Evolutionary conservation across 2,888 invertebrate species (phyloP).

Genomic region (Galeopsomyia nigrocyanea): DNA sequence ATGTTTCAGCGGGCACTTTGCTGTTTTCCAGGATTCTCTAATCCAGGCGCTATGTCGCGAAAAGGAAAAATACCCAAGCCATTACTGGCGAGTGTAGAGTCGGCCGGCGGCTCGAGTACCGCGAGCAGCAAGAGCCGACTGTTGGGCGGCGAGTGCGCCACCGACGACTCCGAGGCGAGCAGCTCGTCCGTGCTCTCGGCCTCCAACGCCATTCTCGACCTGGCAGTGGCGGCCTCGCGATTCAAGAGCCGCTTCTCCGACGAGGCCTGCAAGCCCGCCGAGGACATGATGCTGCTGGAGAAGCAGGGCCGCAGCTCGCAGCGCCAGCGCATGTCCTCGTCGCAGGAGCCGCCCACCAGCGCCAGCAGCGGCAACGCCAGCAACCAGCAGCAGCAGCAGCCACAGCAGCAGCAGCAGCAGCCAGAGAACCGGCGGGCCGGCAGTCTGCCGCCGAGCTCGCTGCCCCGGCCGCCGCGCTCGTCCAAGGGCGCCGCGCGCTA

Average conservation of each 20-base stretch:
- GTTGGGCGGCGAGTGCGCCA: conserved; percentile 59
- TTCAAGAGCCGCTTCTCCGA: conserved; percentile 64
- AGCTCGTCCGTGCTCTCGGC: conserved; percentile 35
- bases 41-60: conserved; percentile 82
- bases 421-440: conserved; percentile 63
- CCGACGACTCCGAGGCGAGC: conserved; percentile 62
- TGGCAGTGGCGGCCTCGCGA: conserved; percentile 57
- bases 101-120: conserved; percentile 65
- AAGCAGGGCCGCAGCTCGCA: conserved; percentile 84
- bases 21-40: conserved; percentile 88
- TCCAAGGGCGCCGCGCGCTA: conserved; percentile 64
- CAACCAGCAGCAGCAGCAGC: conserved; percentile 46
- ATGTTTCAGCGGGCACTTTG: conserved; percentile 82
- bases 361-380: conserved; percentile 58
- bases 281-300: conserved; percentile 81
- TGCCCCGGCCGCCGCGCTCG: conserved; percentile 79
- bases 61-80: conserved; percentile 83
- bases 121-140: conserved; percentile 66
- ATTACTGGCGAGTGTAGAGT: conserved; percentile 78
- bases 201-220: conserved; percentile 67
- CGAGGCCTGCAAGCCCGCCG: conserved; percentile 69
- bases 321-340: conserved; percentile 73
- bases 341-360: conserved; percentile 66
- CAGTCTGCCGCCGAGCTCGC: conserved; percentile 79
- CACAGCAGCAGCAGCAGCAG: conserved; percentile 39